phyloP scores from a whole-genome alignment of 2,797 vertebrate genomes.

The Poliocrania exsul region DNA sequence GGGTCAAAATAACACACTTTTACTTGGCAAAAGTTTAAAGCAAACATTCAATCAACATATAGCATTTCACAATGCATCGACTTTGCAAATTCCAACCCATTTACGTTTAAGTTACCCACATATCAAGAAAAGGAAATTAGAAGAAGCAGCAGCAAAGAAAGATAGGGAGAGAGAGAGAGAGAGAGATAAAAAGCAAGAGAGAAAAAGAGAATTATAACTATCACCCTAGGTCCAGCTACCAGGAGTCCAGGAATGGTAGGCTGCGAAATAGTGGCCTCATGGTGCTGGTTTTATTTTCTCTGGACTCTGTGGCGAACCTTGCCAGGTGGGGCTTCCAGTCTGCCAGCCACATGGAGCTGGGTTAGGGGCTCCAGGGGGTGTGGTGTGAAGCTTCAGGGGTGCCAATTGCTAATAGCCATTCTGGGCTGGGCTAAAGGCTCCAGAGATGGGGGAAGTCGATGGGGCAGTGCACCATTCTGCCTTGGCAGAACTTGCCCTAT shows the following conservation, averaged over 20 bases:
- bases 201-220: background rate
- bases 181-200: too few species aligned
- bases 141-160: background rate
- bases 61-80: background rate
- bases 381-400: background rate
- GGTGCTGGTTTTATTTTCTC: background rate
- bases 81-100: background rate
- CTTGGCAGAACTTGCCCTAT: background rate
- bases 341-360: background rate
- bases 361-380: background rate
- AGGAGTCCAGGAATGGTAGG: background rate
- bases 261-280: background rate
- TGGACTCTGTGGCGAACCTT: too few species aligned
- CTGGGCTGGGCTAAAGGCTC: background rate
- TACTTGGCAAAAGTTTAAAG: background rate
- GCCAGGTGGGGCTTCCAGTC: background rate
- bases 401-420: background rate
- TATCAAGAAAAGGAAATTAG: background rate
- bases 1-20: background rate
- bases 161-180: background rate
- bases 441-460: background rate
- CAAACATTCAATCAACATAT: background rate
- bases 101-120: background rate
- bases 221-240: background rate
- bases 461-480: background rate